phyloP scores from a whole-genome alignment of 2,888 invertebrate genomes.

The Petrophora chlorosata region DNA sequence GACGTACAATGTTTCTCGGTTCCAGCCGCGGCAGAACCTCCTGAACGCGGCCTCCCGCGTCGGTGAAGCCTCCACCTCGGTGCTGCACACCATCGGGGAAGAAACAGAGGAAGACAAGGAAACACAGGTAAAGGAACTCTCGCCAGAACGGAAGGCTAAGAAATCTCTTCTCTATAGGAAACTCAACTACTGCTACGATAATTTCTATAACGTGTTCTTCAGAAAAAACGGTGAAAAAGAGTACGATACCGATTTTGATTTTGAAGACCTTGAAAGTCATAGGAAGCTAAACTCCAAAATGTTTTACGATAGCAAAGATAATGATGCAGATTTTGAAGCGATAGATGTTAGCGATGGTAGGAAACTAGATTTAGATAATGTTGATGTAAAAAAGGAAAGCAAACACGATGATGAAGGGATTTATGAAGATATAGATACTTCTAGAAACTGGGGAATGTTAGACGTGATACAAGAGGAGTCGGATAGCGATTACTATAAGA shows the following conservation, averaged over 20 bases:
- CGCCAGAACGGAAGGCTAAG: constrained; percentile 41
- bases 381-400: constrained; percentile 37
- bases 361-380: constrained; percentile 1
- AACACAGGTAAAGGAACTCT: constrained; percentile 81
- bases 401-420: constrained; percentile 63
- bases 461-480: constrained; percentile 78
- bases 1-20: constrained; percentile 17
- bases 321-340: background rate
- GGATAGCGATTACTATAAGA: constrained; percentile 77
- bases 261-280: no score
- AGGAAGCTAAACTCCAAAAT: no score
- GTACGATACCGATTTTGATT: constrained; percentile 58
- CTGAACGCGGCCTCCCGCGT: constrained; percentile 97
- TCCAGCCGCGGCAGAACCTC: constrained; percentile 94
- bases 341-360: background rate
- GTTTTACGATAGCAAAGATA: no score
- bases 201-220: constrained; percentile 77
- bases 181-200: constrained; percentile 78
- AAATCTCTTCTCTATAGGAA: constrained; percentile 74
- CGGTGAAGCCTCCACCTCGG: constrained; percentile 97
- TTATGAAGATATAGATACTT: constrained; percentile 69
- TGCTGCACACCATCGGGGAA: constrained; percentile 96
- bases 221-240: constrained; percentile 48
- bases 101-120: constrained; percentile 94
- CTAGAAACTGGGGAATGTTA: constrained; percentile 58